Base-by-base conservation (phyloP, 2,888 invertebrate species). In the Lasioglossum leucozonium region DNA sequence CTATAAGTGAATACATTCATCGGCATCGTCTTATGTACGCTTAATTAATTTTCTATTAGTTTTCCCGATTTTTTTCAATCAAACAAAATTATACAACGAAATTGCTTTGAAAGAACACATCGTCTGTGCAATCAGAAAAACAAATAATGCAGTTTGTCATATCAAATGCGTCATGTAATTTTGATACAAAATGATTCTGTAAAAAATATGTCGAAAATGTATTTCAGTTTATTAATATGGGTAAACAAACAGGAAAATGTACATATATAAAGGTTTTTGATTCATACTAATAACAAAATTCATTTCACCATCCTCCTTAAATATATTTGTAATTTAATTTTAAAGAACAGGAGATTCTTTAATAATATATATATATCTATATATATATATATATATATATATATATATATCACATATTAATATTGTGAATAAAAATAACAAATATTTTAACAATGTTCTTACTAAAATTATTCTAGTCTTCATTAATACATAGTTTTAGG, bases 101-200 rank as follows among this genome's bases (percentile, higher is more conserved):
- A 67, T 67, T 67, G 22, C 37, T 40, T 67, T n/a, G 11, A 42
- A 30, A n/a, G 5, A 30, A 51, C 18, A 34, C 13, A 69, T 5
- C 10, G 42, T 75, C 75, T n/a, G 4, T 80, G 44, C 30, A 6
- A 18, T 34, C 11, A 6, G 88, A 42, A 44, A 65, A 22, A 42
- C 10, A 67, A 58, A 67, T 72, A 79, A 69, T 47, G 11, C 40
- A 58, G 69, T 67, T 77, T 82, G 30, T 62, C 30, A 30, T 62
- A 30, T 62, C 18, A 8, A 62, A 16, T 62, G 26, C 77, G 67
- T 85, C 87, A 65, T 73, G 73, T 86, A 87, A 78, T 90, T 88
- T 91, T 90, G 88, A 81, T 91, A 90, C 88, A 84, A 76, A 75
- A 76, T 22, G 37, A 42, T 76, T 88, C 85, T 88, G 65, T 83